These are phyloP conservation scores for Lonchura striata DNA, from an alignment of 2,113 vertebrate species.

Conservation along the genomic window DNA sequence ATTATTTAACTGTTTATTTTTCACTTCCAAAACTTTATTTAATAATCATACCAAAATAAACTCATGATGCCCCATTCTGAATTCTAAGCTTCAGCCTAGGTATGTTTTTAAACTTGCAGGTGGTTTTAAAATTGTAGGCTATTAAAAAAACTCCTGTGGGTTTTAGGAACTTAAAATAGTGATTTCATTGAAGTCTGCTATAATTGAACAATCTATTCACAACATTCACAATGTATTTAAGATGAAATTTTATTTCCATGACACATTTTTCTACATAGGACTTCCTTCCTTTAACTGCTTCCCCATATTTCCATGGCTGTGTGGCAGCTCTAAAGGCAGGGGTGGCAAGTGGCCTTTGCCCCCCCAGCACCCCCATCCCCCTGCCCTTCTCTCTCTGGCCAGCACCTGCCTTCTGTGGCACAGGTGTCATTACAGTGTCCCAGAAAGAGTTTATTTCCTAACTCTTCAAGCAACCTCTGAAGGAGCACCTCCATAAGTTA, in stretches of 20 bases:
- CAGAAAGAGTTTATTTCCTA: constrained; percentile 2
- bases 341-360: not conserved
- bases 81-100: not conserved
- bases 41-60: not conserved
- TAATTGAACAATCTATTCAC: not conserved
- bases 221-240: not conserved
- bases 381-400: not conserved
- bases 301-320: not conserved
- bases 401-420: not conserved
- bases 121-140: not conserved
- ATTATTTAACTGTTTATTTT: not conserved
- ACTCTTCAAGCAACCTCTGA: constrained; percentile 49
- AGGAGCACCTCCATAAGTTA: constrained; percentile 35
- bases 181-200: not conserved
- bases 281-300: not conserved
- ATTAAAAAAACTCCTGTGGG: not conserved
- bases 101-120: not conserved
- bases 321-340: not conserved
- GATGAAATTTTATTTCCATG: not conserved
- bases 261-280: not conserved
- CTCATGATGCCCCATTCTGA: not conserved
- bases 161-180: not conserved
- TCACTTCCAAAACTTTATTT: not conserved
- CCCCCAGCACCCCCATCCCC: not conserved
- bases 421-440: not conserved